Evolutionary conservation across 92 coral and sea anemone species (phyloP).

Genomic region (Bergia sp.): DNA sequence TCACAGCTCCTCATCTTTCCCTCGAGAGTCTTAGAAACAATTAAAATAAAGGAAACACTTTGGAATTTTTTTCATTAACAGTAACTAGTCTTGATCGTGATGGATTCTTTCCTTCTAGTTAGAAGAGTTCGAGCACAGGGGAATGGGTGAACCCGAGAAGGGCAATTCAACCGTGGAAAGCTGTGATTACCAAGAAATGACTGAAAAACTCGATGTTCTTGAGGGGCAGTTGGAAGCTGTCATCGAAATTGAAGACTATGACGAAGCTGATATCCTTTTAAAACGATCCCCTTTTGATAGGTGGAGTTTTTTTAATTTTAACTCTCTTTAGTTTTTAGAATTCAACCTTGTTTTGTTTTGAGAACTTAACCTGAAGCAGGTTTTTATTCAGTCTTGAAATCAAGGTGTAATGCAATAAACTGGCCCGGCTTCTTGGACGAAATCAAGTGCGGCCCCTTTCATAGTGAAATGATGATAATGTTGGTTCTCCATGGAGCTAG

Average conservation of each 20-base stretch:
- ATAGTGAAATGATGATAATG: too few relatives aligned
- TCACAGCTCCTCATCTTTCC: background rate
- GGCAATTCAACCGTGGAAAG: background rate
- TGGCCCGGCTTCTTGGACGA: too few relatives aligned
- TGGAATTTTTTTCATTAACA: background rate
- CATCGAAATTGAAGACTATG: conserved; percentile 83
- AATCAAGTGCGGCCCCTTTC: too few relatives aligned
- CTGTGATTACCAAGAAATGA: conserved; percentile 45
- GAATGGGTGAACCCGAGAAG: background rate
- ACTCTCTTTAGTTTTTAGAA: too few relatives aligned
- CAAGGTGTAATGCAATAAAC: too few relatives aligned
- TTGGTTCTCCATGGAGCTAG: too few relatives aligned
- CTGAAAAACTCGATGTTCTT: conserved; percentile 59
- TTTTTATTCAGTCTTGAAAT: too few relatives aligned
- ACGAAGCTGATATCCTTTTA: conserved; percentile 87
- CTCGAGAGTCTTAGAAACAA: background rate
- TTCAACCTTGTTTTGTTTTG: too few relatives aligned
- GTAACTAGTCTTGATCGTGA: background rate
- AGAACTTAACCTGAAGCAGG: too few relatives aligned
- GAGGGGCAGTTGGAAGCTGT: conserved; percentile 81
- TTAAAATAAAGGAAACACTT: background rate
- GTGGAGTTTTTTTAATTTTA: background rate
- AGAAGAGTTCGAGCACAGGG: background rate
- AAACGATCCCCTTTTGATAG: background rate
- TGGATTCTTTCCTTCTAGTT: background rate